Evolutionary conservation across 2,113 vertebrate genomes (phyloP), one percentile per base, ranked within the genome.

Genomic region (Fregata magnificens): DNA sequence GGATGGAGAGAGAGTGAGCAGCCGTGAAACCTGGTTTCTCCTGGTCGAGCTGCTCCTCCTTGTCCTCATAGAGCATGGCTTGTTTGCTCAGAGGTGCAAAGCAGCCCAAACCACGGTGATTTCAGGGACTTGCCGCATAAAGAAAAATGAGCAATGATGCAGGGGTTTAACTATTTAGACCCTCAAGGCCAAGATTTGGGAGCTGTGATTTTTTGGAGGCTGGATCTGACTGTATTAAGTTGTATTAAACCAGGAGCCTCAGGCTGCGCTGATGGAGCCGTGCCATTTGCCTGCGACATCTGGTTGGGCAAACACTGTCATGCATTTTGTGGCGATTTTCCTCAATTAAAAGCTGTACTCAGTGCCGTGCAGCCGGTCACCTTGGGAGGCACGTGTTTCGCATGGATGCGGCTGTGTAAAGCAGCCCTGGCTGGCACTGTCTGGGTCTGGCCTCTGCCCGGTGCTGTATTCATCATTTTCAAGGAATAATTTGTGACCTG

Each of bases 71-170:
- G 34, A 65, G 59, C 56, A 14, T 9, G 2, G 5, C 31, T 20
- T 13, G 16, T 53, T 56, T 49, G 62, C 66, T 92, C 31, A 7
- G 82, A 69, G 82, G 40, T 38, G 44, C 90, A 59, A 22, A 88
- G 82, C 85, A 88, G 52, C 83, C 45, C 67, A 42, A 58, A 55
- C 9, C 49, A 13, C 16, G 1, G 52, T 14, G n/a, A 34, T 56
- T 40, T 56, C 61, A 59, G 38, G 22, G 77, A 16, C 61, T 36
- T 31, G 28, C 69, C 20, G 8, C 38, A 9, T 58, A 24, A 52
- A 66, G 31, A 17, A 38, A 67, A 72, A 1, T 1, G 0, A 31
- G 44, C 12, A 1, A 2, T 3, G 22, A 16, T 28, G 42, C 65
- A 74, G 63, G 16, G 22, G 3, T 61, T 72, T 42, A 52, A 76